Evolutionary conservation across 1,140 invertebrate genomes (phyloP).

Genomic region (Sitodiplosis mosellana): DNA sequence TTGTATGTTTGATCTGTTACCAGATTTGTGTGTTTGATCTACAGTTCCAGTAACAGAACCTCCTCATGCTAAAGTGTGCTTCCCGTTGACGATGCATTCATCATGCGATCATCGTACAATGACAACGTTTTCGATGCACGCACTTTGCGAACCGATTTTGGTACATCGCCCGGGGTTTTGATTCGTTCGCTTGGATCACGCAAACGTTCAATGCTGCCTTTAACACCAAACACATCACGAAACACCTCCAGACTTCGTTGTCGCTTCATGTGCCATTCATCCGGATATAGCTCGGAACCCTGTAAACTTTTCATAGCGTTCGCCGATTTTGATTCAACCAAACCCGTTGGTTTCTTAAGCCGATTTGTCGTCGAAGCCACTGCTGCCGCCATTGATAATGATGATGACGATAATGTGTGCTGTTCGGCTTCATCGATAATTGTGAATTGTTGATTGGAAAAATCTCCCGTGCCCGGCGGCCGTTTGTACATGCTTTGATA

Average conservation of each 20-base stretch:
- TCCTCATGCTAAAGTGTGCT: slow-evolving; percentile 27
- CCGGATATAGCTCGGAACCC: neutral
- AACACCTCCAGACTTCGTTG: slow-evolving; percentile 49
- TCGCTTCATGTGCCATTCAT: slow-evolving; percentile 14
- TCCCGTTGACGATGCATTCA: slow-evolving; percentile 24
- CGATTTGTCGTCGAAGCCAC: neutral
- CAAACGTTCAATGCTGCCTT: slow-evolving; percentile 35
- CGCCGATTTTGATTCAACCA: slow-evolving; percentile 10
- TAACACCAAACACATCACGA: slow-evolving; percentile 39
- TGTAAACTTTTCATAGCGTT: slow-evolving; percentile 3
- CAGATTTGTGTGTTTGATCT: too few relatives aligned
- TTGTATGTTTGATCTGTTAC: too few relatives aligned
- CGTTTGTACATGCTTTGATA: slow-evolving; percentile 2
- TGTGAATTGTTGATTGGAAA: neutral
- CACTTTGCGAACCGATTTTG: slow-evolving; percentile 48
- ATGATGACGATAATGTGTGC: neutral
- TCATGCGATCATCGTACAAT: slow-evolving; percentile 68
- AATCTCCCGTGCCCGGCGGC: neutral
- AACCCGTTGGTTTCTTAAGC: neutral
- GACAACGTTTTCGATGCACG: slow-evolving; percentile 47
- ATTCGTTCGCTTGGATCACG: slow-evolving; percentile 54
- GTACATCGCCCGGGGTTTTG: slow-evolving; percentile 65
- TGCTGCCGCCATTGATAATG: neutral
- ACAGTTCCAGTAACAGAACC: slow-evolving; percentile 19
- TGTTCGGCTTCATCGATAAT: neutral